Evolutionary conservation across 2,113 vertebrate genomes (phyloP), one percentile per base, ranked within the genome.

Genomic region (Blennius ocellaris): DNA sequence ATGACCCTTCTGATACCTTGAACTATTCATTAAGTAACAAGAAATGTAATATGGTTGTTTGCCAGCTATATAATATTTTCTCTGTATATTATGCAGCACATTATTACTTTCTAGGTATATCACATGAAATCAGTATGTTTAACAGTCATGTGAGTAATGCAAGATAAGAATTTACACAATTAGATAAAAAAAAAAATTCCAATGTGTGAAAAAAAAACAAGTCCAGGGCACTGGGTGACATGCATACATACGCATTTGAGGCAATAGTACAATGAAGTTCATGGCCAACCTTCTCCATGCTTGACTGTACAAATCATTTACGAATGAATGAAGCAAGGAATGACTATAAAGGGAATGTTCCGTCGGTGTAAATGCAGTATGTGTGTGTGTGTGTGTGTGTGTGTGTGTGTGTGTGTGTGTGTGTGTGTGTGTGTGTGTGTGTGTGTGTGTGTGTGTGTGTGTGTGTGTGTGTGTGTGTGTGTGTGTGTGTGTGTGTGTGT

Each of bases 301-400:
- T 41, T 57, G 45, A 55, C 65, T 45, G 50, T 68, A 59, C 51
- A 59, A 76, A 51, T 73, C 38, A 70, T 76, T 79, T 61, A 60
- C 1, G 1, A 69, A 50, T 72, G 38, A 65, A 58, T 6, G 17
- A 67, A 67, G 45, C 15, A 47, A 62, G 15, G 41, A 36, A 38
- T 15, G 3, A 7, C 41, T 54, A 21, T 47, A 53, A 63, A 53
- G 57, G 8, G 9, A 51, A 59, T 43, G 36, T 45, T 70, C 8
- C 52, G 51, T 73, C 6, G 43, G 39, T 58, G 51, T 60, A 37
- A 64, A 58, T 11, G 55, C 37, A 51, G 11, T 65, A 8, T 11
- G 40, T 54, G 36, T 61, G 16, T 10, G 37, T 60, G 0, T 10
- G 8, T 8, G 40, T 41, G 48, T 14, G 52, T 8, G 57, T 21